phyloP scores from a whole-genome alignment of 1,140 invertebrate genomes.

The Microplitis mediator region DNA sequence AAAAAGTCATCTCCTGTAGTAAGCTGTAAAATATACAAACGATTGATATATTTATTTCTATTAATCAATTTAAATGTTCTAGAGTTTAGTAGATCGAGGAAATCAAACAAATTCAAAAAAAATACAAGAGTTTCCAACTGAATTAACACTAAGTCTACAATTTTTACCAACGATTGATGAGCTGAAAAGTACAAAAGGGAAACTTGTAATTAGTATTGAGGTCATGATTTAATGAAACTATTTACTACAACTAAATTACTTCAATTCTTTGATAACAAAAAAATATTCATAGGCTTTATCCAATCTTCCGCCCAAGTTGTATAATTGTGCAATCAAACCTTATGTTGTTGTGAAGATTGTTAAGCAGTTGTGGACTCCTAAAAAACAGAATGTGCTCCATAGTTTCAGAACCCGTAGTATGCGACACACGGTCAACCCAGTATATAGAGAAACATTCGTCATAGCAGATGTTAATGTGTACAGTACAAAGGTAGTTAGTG shows the following conservation, averaged over 20 bases:
- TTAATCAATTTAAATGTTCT: background rate
- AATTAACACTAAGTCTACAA: conserved; percentile 55
- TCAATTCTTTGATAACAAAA: background rate
- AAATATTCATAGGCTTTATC: conserved; percentile 47
- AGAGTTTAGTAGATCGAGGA: conserved; percentile 50
- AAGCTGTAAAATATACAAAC: conserved; percentile 24
- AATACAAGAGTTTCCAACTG: conserved; percentile 53
- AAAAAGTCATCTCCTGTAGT: conserved; percentile 29
- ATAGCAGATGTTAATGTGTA: conserved; percentile 50
- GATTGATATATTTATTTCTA: background rate
- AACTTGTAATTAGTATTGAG: conserved; percentile 58
- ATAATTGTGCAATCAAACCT: conserved; percentile 57
- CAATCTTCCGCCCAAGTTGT: conserved; percentile 57
- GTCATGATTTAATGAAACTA: conserved; percentile 34
- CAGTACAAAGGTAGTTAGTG: conserved; percentile 53
- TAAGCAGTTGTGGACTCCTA: conserved; percentile 56
- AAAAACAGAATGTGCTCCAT: conserved; percentile 54
- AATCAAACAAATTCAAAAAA: conserved; percentile 47
- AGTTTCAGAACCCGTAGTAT: conserved; percentile 56
- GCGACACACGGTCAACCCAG: conserved; percentile 55
- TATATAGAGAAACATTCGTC: conserved; percentile 58
- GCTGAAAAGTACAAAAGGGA: conserved; percentile 39
- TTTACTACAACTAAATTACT: background rate
- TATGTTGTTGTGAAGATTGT: conserved; percentile 55
- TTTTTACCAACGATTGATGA: conserved; percentile 50